Conservation (phyloP, 1,140 invertebrate genomes). For the Lerema accius region DNA sequence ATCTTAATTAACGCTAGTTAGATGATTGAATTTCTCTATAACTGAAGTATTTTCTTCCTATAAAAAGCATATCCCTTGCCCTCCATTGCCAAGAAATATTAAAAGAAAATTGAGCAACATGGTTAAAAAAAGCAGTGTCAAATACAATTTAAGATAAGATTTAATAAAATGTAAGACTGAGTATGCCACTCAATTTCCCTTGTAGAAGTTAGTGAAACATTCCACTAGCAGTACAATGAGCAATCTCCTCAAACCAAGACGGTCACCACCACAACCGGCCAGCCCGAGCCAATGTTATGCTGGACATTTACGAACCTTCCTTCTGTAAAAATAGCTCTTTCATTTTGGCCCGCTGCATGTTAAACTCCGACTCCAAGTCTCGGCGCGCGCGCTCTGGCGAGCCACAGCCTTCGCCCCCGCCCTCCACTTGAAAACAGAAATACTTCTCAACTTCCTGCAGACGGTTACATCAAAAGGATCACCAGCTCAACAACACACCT, state of each 20-base stretch:
- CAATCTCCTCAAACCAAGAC: slow-evolving; percentile 14
- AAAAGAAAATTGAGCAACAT: slow-evolving; percentile 15
- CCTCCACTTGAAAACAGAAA: slow-evolving; percentile 74
- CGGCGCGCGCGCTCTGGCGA: slow-evolving; percentile 60
- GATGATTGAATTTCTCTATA: not conserved
- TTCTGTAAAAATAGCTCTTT: slow-evolving; percentile 96
- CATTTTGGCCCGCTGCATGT: slow-evolving; percentile 94
- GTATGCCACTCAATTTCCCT: slow-evolving; percentile 5
- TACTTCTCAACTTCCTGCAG: slow-evolving; percentile 60
- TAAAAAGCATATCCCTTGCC: not conserved
- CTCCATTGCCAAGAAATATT: not conserved
- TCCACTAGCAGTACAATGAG: slow-evolving; percentile 22
- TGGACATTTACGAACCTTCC: slow-evolving; percentile 87
- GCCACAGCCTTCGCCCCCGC: slow-evolving; percentile 44
- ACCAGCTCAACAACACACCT: slow-evolving; percentile 65
- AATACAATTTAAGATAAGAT: not conserved
- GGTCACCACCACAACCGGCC: slow-evolving; percentile 30
- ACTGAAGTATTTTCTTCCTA: no score
- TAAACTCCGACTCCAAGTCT: slow-evolving; percentile 92
- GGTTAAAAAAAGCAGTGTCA: not conserved
- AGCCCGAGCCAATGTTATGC: slow-evolving; percentile 15
- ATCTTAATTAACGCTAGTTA: not conserved
- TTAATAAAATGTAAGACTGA: not conserved
- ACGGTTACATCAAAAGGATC: slow-evolving; percentile 38
- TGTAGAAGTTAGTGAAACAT: slow-evolving; percentile 20